These are phyloP conservation scores for Thamnophis sirtalis DNA, from an alignment of 2,113 vertebrate genomes.

Conservation along the genomic window DNA sequence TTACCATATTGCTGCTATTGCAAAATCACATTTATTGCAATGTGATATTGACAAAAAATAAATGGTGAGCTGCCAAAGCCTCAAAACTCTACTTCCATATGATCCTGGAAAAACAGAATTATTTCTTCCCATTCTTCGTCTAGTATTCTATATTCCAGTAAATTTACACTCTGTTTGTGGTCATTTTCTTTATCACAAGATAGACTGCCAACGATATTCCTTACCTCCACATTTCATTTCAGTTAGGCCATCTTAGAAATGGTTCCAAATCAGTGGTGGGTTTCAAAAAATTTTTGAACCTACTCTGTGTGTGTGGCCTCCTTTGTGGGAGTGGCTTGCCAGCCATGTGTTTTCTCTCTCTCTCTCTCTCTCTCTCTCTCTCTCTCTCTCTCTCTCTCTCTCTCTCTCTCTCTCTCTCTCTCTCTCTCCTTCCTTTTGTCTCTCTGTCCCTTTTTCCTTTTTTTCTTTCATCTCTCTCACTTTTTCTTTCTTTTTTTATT, in stretches of 20 bases:
- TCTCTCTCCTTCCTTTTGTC: no score
- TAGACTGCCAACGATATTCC: neutral
- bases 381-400: no score
- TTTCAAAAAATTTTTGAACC: no score
- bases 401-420: no score
- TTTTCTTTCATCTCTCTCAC: no score
- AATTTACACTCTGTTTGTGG: neutral
- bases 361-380: no score
- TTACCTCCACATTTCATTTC: neutral
- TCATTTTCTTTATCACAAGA: neutral
- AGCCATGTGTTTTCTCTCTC: no score
- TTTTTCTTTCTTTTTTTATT: no score
- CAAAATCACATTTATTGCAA: neutral
- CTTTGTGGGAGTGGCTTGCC: no score
- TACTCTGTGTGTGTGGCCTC: no score
- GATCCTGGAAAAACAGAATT: neutral
- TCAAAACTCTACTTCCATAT: neutral
- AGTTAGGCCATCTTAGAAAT: neutral
- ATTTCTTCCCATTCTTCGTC: neutral
- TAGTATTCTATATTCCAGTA: neutral
- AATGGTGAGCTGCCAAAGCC: neutral
- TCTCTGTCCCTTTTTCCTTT: no score
- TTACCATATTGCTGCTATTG: neutral
- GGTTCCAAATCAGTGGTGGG: no score
- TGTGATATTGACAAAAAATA: neutral